Conservation (phyloP, 1,140 invertebrate genomes). For the Stratiolaelaps scimitus region DNA sequence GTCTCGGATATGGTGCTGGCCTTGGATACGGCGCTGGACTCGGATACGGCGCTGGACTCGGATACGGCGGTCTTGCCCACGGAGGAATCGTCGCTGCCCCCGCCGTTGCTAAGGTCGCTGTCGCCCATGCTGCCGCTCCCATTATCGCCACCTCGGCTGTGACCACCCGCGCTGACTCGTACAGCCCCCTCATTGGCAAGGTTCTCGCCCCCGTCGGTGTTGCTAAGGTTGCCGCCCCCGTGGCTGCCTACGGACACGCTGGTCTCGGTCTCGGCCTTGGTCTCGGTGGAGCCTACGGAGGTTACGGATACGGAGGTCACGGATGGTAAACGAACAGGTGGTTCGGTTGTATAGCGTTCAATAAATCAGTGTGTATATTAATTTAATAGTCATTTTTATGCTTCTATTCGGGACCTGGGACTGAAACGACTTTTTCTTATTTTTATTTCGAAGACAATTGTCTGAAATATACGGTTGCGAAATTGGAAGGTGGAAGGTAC, state of each 20-base stretch:
- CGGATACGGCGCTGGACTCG: slow-evolving; percentile 18
- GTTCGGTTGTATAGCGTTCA: too few species aligned
- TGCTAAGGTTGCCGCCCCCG: slow-evolving; percentile 9
- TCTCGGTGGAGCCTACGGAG: neutral
- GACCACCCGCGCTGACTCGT: slow-evolving; percentile 20
- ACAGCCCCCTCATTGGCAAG: slow-evolving; percentile 20
- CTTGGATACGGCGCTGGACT: neutral
- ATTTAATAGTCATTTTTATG: too few species aligned
- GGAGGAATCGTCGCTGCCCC: slow-evolving; percentile 7
- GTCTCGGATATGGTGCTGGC: neutral
- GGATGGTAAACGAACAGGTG: neutral
- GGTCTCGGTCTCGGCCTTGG: slow-evolving; percentile 23
- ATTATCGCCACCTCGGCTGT: slow-evolving; percentile 9
- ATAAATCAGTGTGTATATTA: too few species aligned
- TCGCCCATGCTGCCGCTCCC: neutral
- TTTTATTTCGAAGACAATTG: too few species aligned
- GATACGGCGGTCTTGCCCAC: slow-evolving; percentile 18
- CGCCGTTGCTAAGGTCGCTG: slow-evolving; percentile 14
- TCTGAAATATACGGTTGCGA: too few species aligned
- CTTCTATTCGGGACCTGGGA: too few species aligned
- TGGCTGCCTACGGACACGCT: slow-evolving; percentile 5
- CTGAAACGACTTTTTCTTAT: too few species aligned
- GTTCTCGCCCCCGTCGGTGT: neutral
- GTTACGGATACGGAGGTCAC: slow-evolving; percentile 9
- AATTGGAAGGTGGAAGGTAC: too few species aligned